These are phyloP conservation scores for Andrena fulva DNA, from an alignment of 2,888 invertebrate genomes.

Conservation along the genomic window DNA sequence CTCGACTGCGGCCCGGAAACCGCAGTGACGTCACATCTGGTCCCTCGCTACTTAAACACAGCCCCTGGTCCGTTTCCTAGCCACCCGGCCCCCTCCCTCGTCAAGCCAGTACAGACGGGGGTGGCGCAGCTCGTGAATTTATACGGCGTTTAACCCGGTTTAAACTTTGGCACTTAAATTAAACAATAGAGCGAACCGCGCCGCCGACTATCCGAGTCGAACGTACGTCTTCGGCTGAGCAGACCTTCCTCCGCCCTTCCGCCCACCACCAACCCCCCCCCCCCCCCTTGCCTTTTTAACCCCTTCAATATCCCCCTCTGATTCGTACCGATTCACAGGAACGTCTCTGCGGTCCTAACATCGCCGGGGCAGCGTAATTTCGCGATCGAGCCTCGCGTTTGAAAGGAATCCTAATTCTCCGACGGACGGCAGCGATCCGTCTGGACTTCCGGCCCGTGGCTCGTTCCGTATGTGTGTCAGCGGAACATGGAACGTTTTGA, in stretches of 20 bases:
- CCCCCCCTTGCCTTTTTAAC: conserved; percentile 1
- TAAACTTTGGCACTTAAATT: conserved; percentile 84
- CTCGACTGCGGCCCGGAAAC: conserved; percentile 57
- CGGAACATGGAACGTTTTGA: conserved; percentile 8
- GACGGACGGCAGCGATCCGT: conserved; percentile 27
- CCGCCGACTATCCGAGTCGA: conserved; percentile 68
- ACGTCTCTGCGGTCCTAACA: conserved; percentile 41
- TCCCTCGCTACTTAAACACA: conserved; percentile 67
- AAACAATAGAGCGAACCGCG: conserved; percentile 82
- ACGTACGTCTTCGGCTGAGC: conserved; percentile 76
- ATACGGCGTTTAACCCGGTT: conserved; percentile 81
- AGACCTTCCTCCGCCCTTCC: conserved; percentile 43
- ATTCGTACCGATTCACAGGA: conserved; percentile 11
- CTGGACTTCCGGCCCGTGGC: conserved; percentile 30
- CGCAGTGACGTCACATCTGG: conserved; percentile 70
- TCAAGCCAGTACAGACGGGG: conserved; percentile 2
- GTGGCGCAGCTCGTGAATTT: conserved; percentile 75
- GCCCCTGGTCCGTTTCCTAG: conserved; percentile 51
- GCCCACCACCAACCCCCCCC: not conserved
- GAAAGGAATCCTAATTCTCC: conserved; percentile 51
- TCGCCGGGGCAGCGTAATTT: conserved; percentile 55
- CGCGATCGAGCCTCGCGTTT: conserved; percentile 50
- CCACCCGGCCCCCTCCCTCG: conserved; percentile 2
- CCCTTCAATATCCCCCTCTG: conserved; percentile 2
- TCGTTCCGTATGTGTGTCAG: conserved; percentile 16